Conservation (phyloP, 1,140 invertebrate species). For the Apis laboriosa region DNA sequence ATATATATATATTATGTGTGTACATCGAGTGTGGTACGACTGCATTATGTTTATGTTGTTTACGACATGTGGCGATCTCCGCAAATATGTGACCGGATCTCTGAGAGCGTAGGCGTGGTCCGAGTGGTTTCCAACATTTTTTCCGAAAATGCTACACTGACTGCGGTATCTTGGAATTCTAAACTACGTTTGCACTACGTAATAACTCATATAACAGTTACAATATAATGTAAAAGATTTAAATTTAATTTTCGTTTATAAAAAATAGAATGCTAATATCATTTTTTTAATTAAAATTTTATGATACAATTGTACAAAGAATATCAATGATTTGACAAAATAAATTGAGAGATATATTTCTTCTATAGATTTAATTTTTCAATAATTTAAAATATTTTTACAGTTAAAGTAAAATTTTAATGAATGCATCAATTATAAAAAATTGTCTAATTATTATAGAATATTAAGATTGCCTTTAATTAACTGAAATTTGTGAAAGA, state of each 20-base stretch:
- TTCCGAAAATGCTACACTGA: conserved; percentile 56
- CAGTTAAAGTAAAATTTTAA: too few species aligned
- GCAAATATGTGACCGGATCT: conserved; percentile 69
- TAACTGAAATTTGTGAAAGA: too few species aligned
- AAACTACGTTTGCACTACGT: not conserved
- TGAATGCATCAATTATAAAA: too few species aligned
- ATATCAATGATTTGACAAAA: not conserved
- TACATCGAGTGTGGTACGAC: conserved; percentile 66
- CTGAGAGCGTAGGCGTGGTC: conserved; percentile 60
- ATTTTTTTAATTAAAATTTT: not conserved
- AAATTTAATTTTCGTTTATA: too few species aligned
- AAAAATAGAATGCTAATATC: not conserved
- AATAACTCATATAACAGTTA: not conserved
- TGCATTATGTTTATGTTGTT: conserved; percentile 69
- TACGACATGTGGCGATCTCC: conserved; percentile 68
- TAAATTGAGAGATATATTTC: not conserved
- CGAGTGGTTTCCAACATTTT: conserved; percentile 47
- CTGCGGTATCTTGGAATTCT: conserved; percentile 56
- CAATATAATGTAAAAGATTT: too few species aligned
- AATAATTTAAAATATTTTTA: too few species aligned
- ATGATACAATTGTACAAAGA: not conserved
- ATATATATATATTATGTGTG: conserved; percentile 4
- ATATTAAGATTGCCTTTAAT: too few species aligned
- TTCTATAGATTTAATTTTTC: too few species aligned
- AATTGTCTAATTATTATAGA: too few species aligned